A percentile compares a stretch with the other conserved stretches of the same genome.
Evolutionary conservation across 2,888 invertebrate genomes (phyloP).

Genomic region (Ceraclea dissimilis): DNA sequence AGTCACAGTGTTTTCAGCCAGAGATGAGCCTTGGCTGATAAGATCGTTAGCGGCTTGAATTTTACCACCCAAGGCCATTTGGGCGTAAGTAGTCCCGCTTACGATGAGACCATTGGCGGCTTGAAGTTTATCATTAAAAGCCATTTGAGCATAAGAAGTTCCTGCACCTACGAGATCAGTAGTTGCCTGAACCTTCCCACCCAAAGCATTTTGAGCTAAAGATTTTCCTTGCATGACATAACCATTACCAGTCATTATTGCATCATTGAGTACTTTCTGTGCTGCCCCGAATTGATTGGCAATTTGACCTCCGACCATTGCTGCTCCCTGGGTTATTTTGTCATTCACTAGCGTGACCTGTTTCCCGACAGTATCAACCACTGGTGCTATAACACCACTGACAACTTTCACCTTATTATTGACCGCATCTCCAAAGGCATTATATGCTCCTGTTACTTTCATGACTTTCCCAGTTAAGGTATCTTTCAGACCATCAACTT

Average conservation of each 20-base stretch:
- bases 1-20: constrained; percentile 8
- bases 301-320: too few species aligned
- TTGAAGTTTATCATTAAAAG: constrained; percentile 10
- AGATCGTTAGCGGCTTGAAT: constrained; percentile 14
- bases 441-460: constrained; percentile 5
- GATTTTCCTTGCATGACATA: constrained; percentile 12
- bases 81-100: too few species aligned
- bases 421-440: too few species aligned
- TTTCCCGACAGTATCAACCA: constrained; percentile 5
- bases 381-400: neutral
- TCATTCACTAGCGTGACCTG: too few species aligned
- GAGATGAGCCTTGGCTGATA: constrained; percentile 9
- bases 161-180: constrained; percentile 15
- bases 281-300: too few species aligned
- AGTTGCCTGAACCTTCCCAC: constrained; percentile 8
- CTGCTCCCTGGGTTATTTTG: too few species aligned
- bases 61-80: neutral
- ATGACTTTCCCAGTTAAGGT: constrained; percentile 15
- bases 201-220: constrained; percentile 6
- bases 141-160: constrained; percentile 1
- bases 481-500: constrained; percentile 7
- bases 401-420: neutral
- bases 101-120: constrained; percentile 11
- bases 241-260: constrained; percentile 11
- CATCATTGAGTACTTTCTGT: neutral